Evolutionary conservation across 2,113 vertebrate genomes (phyloP).

Genomic region (Typhlomys cinereus): DNA sequence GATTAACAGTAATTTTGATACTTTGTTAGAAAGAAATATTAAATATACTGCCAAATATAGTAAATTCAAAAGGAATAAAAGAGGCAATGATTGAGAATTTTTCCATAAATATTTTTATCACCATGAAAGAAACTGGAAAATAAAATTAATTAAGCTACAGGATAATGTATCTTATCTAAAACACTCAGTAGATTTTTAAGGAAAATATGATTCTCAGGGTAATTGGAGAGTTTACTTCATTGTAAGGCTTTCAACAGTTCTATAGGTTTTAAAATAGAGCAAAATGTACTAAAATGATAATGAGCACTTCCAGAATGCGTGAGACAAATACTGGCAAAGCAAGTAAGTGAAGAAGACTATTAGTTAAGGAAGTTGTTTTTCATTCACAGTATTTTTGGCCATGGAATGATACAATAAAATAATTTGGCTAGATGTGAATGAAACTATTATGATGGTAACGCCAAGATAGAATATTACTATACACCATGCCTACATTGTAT

Average conservation of each 20-base stretch:
- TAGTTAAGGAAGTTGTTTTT: background rate
- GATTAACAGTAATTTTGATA: background rate
- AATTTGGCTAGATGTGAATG: background rate
- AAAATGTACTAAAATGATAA: constrained; percentile 53
- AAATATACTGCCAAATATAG: background rate
- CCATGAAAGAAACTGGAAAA: background rate
- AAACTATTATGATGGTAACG: background rate
- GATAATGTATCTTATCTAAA: background rate
- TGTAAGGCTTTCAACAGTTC: background rate
- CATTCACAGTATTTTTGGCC: background rate
- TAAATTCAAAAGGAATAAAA: background rate
- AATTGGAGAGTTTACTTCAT: background rate
- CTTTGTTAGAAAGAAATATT: background rate
- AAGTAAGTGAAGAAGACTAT: background rate
- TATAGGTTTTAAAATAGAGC: constrained; percentile 31
- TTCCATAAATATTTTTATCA: constrained; percentile 4
- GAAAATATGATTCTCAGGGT: background rate
- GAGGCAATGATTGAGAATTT: background rate
- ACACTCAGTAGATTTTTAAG: background rate
- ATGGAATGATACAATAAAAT: background rate
- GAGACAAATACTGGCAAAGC: background rate
- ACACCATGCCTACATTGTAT: background rate
- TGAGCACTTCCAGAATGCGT: background rate
- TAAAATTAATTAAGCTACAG: background rate
- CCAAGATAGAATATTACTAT: background rate